A percentile compares a stretch with the other conserved stretches of the same genome.
Evolutionary conservation across 1,140 invertebrate genomes (phyloP).

Genomic region (Tribolium madens): DNA sequence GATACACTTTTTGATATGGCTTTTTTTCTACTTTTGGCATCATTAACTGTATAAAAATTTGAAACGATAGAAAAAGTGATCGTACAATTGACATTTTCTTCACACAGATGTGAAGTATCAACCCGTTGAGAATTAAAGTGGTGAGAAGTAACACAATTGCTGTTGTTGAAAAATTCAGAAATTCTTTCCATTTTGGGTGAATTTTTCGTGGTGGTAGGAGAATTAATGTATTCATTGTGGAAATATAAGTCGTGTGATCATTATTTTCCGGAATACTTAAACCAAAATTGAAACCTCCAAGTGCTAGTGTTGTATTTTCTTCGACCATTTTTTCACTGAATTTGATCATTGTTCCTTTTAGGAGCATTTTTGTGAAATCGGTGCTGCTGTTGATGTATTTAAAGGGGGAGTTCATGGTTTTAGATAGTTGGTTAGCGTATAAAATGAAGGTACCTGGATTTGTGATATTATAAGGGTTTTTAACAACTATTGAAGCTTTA

Average conservation of each 20-base stretch:
- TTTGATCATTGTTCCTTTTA: background rate
- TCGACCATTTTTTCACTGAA: background rate
- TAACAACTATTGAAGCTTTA: background rate
- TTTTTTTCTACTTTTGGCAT: background rate
- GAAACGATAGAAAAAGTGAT: background rate
- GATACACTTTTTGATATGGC: background rate
- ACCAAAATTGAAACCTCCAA: background rate
- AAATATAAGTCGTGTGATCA: background rate
- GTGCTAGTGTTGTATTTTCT: background rate
- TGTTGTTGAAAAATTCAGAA: background rate
- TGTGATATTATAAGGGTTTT: background rate
- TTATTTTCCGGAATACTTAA: background rate
- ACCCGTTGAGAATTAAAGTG: background rate
- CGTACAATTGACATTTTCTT: background rate
- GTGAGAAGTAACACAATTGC: background rate
- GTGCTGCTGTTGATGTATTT: background rate
- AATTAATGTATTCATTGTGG: background rate
- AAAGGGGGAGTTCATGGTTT: background rate
- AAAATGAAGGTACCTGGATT: background rate
- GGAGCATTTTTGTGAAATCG: background rate
- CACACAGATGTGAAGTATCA: background rate
- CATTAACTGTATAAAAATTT: background rate
- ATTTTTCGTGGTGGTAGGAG: conserved; percentile 1
- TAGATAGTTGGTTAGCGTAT: background rate
- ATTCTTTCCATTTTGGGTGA: background rate